These are phyloP conservation scores for Alectura lathami DNA, from an alignment of 2,113 vertebrate genomes.

Conservation along the genomic window DNA sequence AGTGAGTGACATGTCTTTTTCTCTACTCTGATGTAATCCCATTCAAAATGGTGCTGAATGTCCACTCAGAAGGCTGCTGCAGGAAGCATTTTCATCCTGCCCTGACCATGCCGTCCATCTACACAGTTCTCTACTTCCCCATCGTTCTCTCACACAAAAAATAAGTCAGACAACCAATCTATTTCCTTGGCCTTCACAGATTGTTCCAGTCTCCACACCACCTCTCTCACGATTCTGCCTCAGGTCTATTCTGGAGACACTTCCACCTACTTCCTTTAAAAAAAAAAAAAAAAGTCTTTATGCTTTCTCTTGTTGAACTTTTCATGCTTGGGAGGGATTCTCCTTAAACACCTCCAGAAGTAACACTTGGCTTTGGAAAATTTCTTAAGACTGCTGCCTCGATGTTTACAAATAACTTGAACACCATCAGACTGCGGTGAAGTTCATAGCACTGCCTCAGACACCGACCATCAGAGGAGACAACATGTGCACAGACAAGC, in stretches of 20 bases:
- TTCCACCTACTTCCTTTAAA: neutral
- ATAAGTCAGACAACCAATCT: neutral
- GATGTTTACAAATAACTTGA: neutral
- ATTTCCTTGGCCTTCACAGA: neutral
- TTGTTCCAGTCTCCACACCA: neutral
- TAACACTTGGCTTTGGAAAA: neutral
- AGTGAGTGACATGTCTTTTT: neutral
- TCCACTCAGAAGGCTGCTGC: neutral
- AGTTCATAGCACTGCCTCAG: neutral
- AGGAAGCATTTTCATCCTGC: neutral
- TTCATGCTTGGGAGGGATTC: neutral
- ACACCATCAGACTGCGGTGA: neutral
- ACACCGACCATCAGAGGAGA: neutral
- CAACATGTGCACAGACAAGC: neutral
- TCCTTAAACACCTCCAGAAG: neutral
- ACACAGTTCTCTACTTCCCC: neutral
- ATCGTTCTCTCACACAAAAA: neutral
- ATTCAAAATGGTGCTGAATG: neutral
- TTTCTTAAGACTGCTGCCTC: neutral
- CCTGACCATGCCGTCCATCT: neutral
- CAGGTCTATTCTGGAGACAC: neutral
- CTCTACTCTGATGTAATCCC: neutral
- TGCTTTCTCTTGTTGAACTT: neutral
- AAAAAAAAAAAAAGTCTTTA: neutral
- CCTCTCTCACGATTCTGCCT: neutral